A percentile compares a stretch with the other conserved stretches of the same genome.
These are phyloP conservation scores for Fregetta grallaria DNA, from an alignment of 2,113 vertebrate species.

Conservation along the genomic window DNA sequence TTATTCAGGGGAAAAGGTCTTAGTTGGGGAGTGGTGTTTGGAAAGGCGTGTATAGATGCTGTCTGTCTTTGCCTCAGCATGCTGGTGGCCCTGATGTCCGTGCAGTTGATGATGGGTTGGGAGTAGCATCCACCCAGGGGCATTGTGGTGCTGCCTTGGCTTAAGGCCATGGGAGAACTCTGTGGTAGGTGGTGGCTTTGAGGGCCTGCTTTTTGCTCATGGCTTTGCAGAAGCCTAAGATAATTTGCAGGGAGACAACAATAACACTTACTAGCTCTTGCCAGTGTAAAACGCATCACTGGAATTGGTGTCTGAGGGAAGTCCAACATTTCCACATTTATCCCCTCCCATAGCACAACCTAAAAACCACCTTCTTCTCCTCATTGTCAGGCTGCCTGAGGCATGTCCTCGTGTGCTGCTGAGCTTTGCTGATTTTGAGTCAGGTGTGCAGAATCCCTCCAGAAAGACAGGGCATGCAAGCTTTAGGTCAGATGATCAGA, in stretches of 20 bases:
- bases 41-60: background rate
- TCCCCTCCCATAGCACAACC: background rate
- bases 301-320: background rate
- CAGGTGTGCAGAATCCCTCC: background rate
- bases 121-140: background rate
- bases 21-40: background rate
- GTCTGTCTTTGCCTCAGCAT: background rate
- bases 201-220: background rate
- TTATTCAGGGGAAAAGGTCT: background rate
- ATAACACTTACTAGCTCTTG: background rate
- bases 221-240: background rate
- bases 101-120: background rate
- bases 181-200: background rate
- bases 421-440: background rate
- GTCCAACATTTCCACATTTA: background rate
- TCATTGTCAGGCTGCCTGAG: fast-evolving
- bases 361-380: background rate
- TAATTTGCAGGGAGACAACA: background rate
- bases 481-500: background rate
- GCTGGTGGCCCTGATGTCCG: background rate
- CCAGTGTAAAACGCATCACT: background rate
- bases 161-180: background rate
- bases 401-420: background rate
- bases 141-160: background rate
- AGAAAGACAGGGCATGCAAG: background rate